Evolutionary conservation across 2,113 vertebrate genomes (phyloP).

Genomic region (Daubentonia madagascariensis): DNA sequence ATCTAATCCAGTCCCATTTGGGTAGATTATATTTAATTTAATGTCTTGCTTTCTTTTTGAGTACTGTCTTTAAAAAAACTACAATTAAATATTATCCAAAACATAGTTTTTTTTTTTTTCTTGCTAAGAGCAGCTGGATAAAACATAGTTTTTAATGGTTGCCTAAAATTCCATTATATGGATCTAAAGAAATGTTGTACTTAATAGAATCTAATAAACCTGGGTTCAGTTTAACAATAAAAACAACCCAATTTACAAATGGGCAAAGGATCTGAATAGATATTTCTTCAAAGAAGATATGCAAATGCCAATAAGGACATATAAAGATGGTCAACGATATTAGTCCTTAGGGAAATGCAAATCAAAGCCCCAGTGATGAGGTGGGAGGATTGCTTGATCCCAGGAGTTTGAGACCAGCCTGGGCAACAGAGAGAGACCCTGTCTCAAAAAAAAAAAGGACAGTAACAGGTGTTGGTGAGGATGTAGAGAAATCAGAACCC

Average conservation of each 20-base stretch:
- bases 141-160: no score
- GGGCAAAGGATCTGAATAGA: no score
- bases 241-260: no score
- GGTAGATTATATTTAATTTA: background rate
- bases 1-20: background rate
- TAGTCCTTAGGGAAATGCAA: background rate
- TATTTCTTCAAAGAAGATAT: no score
- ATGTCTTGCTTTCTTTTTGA: conserved; percentile 29
- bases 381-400: background rate
- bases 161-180: no score
- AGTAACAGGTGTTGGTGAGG: background rate
- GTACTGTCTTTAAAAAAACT: background rate
- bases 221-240: background rate
- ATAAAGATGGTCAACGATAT: background rate
- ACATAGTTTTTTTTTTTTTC: no score
- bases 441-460: background rate
- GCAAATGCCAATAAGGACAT: background rate
- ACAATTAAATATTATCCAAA: no score
- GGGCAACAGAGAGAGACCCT: background rate
- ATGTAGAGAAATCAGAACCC: background rate
- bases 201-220: no score
- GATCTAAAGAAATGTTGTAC: no score
- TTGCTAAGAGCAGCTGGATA: no score
- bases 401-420: background rate
- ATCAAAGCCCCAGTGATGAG: background rate